These are phyloP conservation scores for Xiphorhynchus elegans DNA, from an alignment of 2,113 vertebrate genomes.

Conservation along the genomic window DNA sequence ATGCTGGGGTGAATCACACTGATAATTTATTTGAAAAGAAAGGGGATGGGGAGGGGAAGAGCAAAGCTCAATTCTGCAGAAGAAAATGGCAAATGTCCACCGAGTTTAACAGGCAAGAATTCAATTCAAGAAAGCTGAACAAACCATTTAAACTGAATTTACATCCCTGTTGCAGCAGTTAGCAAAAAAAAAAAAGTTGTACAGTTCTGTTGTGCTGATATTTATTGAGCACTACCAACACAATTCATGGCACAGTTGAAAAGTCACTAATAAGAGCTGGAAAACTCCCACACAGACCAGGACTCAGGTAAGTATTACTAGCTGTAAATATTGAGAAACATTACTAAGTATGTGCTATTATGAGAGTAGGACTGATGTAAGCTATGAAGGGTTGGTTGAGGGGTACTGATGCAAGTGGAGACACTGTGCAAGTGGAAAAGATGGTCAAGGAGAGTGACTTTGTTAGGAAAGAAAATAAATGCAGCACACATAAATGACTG, in stretches of 20 bases:
- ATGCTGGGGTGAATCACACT: neutral
- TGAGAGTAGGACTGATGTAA: neutral
- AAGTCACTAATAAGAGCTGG: conserved; percentile 12
- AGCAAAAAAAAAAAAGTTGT: neutral
- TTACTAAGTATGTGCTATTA: neutral
- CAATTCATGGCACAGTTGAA: neutral
- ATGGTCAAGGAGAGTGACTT: neutral
- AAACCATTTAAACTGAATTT: conserved; percentile 3
- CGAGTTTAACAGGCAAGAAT: neutral
- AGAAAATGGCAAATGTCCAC: neutral
- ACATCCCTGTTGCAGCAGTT: neutral
- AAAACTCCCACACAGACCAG: neutral
- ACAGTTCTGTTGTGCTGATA: neutral
- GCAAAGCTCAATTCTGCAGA: neutral
- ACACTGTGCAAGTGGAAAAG: neutral
- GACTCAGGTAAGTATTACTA: conserved; percentile 1
- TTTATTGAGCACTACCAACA: conserved; percentile 13
- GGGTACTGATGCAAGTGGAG: neutral
- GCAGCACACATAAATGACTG: neutral
- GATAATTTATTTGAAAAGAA: conserved; percentile 32
- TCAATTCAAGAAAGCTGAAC: conserved; percentile 11
- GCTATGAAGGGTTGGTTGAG: neutral
- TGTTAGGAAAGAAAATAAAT: neutral
- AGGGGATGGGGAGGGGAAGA: neutral
- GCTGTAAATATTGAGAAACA: conserved; percentile 11